Evolutionary conservation across 2,888 invertebrate species (phyloP).

Genomic region (Perithous albicinctus): DNA sequence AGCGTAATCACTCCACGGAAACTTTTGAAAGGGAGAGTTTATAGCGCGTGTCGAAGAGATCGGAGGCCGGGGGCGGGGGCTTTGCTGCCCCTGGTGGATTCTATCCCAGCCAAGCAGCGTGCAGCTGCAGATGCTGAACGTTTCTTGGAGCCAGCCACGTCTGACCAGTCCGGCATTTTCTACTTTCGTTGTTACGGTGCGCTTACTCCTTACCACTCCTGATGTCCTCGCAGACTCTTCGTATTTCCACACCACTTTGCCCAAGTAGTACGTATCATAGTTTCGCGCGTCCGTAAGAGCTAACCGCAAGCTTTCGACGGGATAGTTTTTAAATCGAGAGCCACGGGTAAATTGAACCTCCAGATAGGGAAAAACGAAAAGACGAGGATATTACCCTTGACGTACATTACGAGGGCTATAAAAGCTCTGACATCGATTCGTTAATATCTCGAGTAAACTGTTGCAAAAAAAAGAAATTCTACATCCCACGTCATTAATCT

Average conservation of each 20-base stretch:
- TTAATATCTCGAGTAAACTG: not conserved
- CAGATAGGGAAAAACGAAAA: conserved; percentile 11
- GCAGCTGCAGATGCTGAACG: conserved; percentile 20
- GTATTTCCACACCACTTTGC: not conserved
- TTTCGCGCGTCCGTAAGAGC: not conserved
- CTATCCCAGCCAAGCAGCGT: conserved; percentile 24
- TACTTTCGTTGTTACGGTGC: conserved; percentile 41
- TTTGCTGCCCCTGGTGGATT: conserved; percentile 33
- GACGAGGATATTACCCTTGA: conserved; percentile 27
- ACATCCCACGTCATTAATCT: too few relatives aligned
- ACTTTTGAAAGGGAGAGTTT: conserved; percentile 62
- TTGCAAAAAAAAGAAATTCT: too few relatives aligned
- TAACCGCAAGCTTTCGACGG: not conserved
- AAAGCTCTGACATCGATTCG: not conserved
- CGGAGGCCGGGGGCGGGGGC: conserved; percentile 45
- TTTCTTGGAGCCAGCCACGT: conserved; percentile 42
- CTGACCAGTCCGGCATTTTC: conserved; percentile 51
- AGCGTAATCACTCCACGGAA: conserved; percentile 60
- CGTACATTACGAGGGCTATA: conserved; percentile 18
- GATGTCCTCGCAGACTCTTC: not conserved
- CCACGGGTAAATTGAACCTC: conserved; percentile 1
- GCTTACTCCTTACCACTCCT: not conserved
- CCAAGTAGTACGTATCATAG: conserved; percentile 6
- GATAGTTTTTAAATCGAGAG: conserved; percentile 5
- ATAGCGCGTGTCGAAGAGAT: conserved; percentile 63